Base-by-base conservation (phyloP, 2,113 vertebrate genomes). In the Rhodinocichla rosea region DNA sequence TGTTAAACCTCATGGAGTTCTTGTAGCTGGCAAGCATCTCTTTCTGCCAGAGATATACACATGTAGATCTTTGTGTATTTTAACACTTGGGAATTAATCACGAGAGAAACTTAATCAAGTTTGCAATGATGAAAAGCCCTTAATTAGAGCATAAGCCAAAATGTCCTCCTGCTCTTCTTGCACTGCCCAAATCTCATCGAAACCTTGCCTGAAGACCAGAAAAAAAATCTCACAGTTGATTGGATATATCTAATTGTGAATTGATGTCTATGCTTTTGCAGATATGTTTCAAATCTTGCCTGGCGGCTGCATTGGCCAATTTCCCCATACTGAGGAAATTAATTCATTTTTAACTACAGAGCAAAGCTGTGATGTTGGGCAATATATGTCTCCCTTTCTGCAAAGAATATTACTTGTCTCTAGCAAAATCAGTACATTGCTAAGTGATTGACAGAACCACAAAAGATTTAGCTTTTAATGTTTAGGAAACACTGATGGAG, bases 181-280 rank as follows among this genome's bases (percentile, higher is more conserved):
- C 45, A 55, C 74, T 89, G 76, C 56, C 64, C 76, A 92, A 21
- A 95, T 84, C 91, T 93, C 92, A 93, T 92, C 3, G 45, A 83
- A 93, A 92, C 49, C 45, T 95, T 94, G 95, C 95, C 91, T 82
- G 80, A 90, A 93, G 94, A 88, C 73, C 89, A 90, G 92, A 90
- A 96, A 95, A 81, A 80, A 95, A 90, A 93, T 92, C 71, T 96
- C 86, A 80, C 60, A 86, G 83, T 39, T 86, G 92, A 90, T 84
- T 92, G 76, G 75, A 83, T 93, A 47, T 74, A 67, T 90, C 73
- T 92, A 90, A 90, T 81, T 93, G 85, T 83, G 80, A 92, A 90
- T 84, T 87, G 92, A 59, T 93, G 89, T 59, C 86, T 81, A 32
- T 1, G 2, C 56, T 75, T 87, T 56, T 92, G 52, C 50, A 89